Conservation (phyloP, 2,888 invertebrate genomes). For the Cremastobaeus sp. region DNA sequence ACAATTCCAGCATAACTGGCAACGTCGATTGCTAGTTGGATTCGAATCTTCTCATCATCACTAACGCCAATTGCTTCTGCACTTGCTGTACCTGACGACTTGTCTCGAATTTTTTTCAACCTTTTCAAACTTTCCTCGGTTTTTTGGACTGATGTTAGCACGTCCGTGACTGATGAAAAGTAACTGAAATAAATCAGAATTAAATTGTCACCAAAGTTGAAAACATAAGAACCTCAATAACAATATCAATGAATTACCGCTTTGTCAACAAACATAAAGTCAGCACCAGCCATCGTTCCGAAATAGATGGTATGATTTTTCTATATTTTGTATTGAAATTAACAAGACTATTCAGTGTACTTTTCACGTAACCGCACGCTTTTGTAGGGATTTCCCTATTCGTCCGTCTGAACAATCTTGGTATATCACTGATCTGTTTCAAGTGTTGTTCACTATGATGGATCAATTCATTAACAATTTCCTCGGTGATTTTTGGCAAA, state of each 20-base stretch:
- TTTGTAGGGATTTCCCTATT: constrained; percentile 91
- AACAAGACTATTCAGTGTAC: constrained; percentile 81
- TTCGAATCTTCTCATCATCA: constrained; percentile 96
- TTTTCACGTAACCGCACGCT: constrained; percentile 88
- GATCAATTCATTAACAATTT: constrained; percentile 76
- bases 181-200: constrained; percentile 79
- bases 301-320: constrained; percentile 75
- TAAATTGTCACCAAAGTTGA: too few relatives aligned
- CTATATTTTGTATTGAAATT: constrained; percentile 81
- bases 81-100: constrained; percentile 76
- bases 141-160: constrained; percentile 94
- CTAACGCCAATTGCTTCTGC: constrained; percentile 82
- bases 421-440: constrained; percentile 94
- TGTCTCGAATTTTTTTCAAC: constrained; percentile 90
- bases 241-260: constrained; percentile 78
- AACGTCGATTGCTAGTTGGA: constrained; percentile 93
- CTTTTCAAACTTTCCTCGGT: constrained; percentile 96
- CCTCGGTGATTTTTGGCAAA: constrained; percentile 74
- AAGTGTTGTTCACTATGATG: constrained; percentile 81
- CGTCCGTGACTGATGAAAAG: constrained; percentile 88
- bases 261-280: constrained; percentile 79
- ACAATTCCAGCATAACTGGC: constrained; percentile 84
- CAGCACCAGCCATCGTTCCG: constrained; percentile 76
- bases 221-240: too few relatives aligned
- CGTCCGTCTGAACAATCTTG: constrained; percentile 93